Conservation (phyloP, 2,888 invertebrate genomes). For the Lomographa bimaculata region DNA sequence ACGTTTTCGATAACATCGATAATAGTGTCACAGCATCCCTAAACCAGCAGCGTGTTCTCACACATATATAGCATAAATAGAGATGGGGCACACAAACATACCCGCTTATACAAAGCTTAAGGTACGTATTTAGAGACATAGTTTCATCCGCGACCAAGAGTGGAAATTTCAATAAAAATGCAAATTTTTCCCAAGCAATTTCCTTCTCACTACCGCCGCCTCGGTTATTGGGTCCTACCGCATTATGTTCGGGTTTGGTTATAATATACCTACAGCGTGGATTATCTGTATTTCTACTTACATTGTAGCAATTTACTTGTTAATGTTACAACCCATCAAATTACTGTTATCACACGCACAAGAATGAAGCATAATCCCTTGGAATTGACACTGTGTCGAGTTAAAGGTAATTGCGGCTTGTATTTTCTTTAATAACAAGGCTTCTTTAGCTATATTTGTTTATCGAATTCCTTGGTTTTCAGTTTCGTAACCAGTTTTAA, state of each 20-base stretch:
- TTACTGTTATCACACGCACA: slow-evolving; percentile 57
- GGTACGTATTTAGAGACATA: slow-evolving; percentile 73
- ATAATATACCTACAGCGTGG: slow-evolving; percentile 49
- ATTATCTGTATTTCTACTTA: slow-evolving; percentile 40
- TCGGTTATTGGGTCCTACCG: slow-evolving; percentile 70
- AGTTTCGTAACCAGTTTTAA: slow-evolving; percentile 3
- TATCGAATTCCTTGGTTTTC: slow-evolving; percentile 21
- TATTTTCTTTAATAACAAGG: slow-evolving; percentile 37
- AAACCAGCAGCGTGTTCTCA: slow-evolving; percentile 42
- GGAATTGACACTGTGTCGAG: slow-evolving; percentile 48
- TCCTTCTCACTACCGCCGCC: slow-evolving; percentile 66
- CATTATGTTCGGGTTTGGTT: slow-evolving; percentile 62
- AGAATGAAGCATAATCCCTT: slow-evolving; percentile 53
- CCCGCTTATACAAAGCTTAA: slow-evolving; percentile 65
- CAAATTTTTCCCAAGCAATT: slow-evolving; percentile 75
- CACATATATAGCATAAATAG: slow-evolving; percentile 38
- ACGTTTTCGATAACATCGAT: slow-evolving; percentile 39
- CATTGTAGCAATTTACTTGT: slow-evolving; percentile 54
- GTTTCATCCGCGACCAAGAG: slow-evolving; percentile 74
- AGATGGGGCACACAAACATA: slow-evolving; percentile 45
- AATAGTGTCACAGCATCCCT: slow-evolving; percentile 37
- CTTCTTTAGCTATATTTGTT: slow-evolving; percentile 32
- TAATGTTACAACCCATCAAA: slow-evolving; percentile 58
- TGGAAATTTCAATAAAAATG: slow-evolving; percentile 82
- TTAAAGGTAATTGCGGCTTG: slow-evolving; percentile 45